Evolutionary conservation across 1,140 invertebrate genomes (phyloP).

Genomic region (Drosophila cardini): DNA sequence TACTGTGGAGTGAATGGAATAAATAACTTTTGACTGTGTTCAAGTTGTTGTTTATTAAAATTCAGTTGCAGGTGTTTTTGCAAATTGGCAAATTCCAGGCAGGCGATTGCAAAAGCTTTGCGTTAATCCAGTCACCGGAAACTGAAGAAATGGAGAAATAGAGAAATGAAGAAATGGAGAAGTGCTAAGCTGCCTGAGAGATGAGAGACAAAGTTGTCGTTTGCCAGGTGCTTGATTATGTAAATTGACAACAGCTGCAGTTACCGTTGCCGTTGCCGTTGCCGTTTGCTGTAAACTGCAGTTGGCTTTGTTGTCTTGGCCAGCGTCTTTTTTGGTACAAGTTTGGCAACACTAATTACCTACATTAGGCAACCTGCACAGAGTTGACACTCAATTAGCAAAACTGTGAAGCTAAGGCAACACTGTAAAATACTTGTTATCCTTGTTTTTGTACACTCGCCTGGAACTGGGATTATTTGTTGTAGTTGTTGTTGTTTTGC

Average conservation of each 20-base stretch:
- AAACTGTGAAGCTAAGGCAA: slow-evolving; percentile 53
- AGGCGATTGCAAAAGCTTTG: slow-evolving; percentile 5
- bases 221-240: slow-evolving; percentile 44
- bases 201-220: slow-evolving; percentile 39
- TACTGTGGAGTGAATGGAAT: neutral
- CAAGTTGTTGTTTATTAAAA: slow-evolving; percentile 4
- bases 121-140: slow-evolving; percentile 20
- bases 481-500: slow-evolving; percentile 12
- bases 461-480: slow-evolving; percentile 24
- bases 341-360: slow-evolving; percentile 67
- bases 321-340: slow-evolving; percentile 57
- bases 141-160: slow-evolving; percentile 3
- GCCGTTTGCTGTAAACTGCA: slow-evolving; percentile 4
- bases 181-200: slow-evolving; percentile 11
- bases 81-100: slow-evolving; percentile 8
- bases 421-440: slow-evolving; percentile 4
- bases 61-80: neutral
- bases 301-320: slow-evolving; percentile 19
- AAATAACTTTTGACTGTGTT: neutral
- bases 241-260: slow-evolving; percentile 48
- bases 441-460: slow-evolving; percentile 39
- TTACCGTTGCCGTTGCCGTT: slow-evolving; percentile 15
- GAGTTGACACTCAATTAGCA: slow-evolving; percentile 76
- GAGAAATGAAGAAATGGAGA: too few species aligned
- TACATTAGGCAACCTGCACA: slow-evolving; percentile 77